Percentiles rank a stretch among this genome's conserved stretches.
These are phyloP conservation scores for Oreochromis spilurus DNA, from an alignment of 2,113 vertebrate species.

Conservation along the genomic window DNA sequence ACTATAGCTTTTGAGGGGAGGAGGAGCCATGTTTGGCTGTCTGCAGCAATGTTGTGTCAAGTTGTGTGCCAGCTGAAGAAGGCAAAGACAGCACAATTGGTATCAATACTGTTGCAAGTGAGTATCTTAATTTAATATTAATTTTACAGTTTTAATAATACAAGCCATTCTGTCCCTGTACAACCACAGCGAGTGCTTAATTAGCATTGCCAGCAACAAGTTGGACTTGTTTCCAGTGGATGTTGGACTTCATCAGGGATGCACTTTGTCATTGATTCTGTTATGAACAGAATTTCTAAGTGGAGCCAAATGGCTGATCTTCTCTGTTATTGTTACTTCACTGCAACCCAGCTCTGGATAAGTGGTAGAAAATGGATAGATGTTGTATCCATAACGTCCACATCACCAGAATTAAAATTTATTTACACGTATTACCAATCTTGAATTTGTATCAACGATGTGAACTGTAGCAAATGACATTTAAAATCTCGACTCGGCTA, in stretches of 20 bases:
- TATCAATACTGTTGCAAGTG: rapidly evolving
- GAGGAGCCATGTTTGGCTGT: background rate
- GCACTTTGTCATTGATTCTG: background rate
- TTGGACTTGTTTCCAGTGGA: background rate
- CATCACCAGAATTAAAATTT: background rate
- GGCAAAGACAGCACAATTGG: background rate
- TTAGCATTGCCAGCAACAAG: background rate
- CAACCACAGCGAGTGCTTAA: background rate
- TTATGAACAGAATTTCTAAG: background rate
- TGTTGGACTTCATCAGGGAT: background rate
- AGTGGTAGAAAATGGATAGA: background rate
- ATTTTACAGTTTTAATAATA: background rate
- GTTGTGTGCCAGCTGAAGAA: background rate
- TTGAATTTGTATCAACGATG: background rate
- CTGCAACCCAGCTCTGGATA: background rate
- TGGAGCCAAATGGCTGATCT: rapidly evolving
- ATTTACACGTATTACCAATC: background rate
- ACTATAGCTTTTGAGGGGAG: background rate
- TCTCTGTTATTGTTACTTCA: background rate
- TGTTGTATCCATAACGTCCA: background rate
- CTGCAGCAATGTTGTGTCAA: background rate
- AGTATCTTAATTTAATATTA: background rate
- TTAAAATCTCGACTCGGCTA: background rate
- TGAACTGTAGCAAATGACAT: background rate
- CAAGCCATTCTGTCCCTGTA: background rate